These are phyloP conservation scores for Drosophila fuyamai DNA, from an alignment of 1,140 invertebrate species.

Conservation along the genomic window DNA sequence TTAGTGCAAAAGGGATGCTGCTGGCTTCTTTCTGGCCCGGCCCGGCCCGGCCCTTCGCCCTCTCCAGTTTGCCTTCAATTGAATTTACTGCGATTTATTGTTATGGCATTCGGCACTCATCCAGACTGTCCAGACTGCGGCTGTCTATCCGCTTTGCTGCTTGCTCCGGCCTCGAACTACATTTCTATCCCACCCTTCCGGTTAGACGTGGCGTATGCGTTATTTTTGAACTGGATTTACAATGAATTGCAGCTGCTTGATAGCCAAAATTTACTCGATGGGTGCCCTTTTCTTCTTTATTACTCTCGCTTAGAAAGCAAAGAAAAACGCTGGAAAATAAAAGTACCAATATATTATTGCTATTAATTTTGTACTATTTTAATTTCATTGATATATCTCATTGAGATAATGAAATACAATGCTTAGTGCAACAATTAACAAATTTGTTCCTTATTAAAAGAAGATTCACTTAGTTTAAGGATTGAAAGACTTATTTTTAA, in stretches of 20 bases:
- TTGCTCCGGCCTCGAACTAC: neutral
- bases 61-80: conserved; percentile 29
- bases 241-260: conserved; percentile 16
- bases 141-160: conserved; percentile 16
- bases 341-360: too few relatives aligned
- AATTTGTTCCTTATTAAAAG: too few relatives aligned
- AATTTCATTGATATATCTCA: too few relatives aligned
- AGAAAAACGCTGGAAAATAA: too few relatives aligned
- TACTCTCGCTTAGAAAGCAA: neutral
- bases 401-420: too few relatives aligned
- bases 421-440: too few relatives aligned
- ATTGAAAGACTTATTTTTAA: too few relatives aligned
- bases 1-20: conserved; percentile 30
- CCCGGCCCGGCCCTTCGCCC: neutral
- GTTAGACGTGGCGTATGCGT: conserved; percentile 32
- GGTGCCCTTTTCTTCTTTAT: neutral
- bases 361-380: too few relatives aligned
- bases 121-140: conserved; percentile 44
- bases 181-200: neutral
- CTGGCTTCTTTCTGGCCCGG: neutral
- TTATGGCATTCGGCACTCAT: conserved; percentile 42
- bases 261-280: neutral
- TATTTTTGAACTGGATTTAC: conserved; percentile 9
- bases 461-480: too few relatives aligned
- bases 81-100: conserved; percentile 53